Percentiles rank a stretch among this genome's conserved stretches.
phyloP scores from a whole-genome alignment of 2,113 vertebrate species.

The Holacanthus passer region DNA sequence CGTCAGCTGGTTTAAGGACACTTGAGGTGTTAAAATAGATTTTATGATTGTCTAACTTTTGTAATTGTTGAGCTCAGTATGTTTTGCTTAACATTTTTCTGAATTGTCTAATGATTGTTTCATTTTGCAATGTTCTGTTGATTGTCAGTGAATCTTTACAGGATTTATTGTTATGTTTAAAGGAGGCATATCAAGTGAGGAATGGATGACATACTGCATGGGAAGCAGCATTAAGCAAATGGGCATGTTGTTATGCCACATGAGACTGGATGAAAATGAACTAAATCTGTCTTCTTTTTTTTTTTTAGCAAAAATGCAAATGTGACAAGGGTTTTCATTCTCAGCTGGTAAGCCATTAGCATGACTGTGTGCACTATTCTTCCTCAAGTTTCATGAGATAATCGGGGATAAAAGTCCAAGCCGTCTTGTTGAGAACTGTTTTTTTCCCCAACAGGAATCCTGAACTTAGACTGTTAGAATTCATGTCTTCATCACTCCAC shows the following conservation, averaged over 20 bases:
- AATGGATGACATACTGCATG: conserved; percentile 21
- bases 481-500: conserved; percentile 37
- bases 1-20: conserved; percentile 42
- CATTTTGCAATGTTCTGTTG: conserved; percentile 33
- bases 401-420: conserved; percentile 4
- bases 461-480: conserved; percentile 71
- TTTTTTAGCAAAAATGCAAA: conserved; percentile 41
- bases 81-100: conserved; percentile 62
- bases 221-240: conserved; percentile 18
- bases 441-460: conserved; percentile 15
- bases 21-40: conserved; percentile 43
- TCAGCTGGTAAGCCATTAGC: conserved; percentile 57
- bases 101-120: conserved; percentile 39
- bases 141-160: conserved; percentile 36
- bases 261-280: conserved; percentile 37
- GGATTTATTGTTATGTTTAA: conserved; percentile 17
- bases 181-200: conserved; percentile 19
- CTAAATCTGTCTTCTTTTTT: neutral
- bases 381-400: conserved; percentile 49
- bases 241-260: conserved; percentile 42
- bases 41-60: conserved; percentile 61
- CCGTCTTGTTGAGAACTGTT: conserved; percentile 35
- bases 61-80: conserved; percentile 34
- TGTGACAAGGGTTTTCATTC: conserved; percentile 28
- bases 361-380: conserved; percentile 64